A percentile compares a stretch with the other conserved stretches of the same genome.
These are phyloP conservation scores for Drosophila bifasciata DNA, from an alignment of 1,140 invertebrate genomes.

Conservation along the genomic window DNA sequence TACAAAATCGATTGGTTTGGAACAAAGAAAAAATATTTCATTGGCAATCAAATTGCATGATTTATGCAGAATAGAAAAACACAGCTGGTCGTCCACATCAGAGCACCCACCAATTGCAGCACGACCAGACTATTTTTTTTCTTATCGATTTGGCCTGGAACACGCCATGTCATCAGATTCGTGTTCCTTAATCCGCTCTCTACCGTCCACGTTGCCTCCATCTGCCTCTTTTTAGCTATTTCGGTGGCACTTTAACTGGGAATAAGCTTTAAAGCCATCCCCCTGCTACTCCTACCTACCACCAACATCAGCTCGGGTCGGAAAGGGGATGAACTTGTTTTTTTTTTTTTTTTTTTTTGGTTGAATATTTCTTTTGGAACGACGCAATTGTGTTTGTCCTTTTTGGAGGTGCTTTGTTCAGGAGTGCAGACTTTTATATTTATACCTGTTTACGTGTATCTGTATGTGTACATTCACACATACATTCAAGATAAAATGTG, in stretches of 20 bases:
- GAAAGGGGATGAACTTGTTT: conserved; percentile 44
- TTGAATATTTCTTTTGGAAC: conserved; percentile 59
- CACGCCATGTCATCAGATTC: conserved; percentile 55
- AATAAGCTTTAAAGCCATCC: conserved; percentile 48
- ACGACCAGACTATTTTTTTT: not conserved
- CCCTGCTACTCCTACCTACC: not conserved
- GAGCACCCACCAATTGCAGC: not conserved
- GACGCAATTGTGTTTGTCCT: conserved; percentile 73
- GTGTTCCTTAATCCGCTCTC: conserved; percentile 5
- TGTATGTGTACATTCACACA: conserved; percentile 4
- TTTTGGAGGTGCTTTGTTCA: conserved; percentile 25
- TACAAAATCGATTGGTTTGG: conserved; percentile 70
- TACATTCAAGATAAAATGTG: not conserved
- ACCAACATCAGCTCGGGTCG: conserved; percentile 1
- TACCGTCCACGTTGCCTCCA: not conserved
- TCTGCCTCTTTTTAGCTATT: conserved; percentile 17
- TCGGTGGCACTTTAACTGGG: conserved; percentile 37
- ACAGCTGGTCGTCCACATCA: conserved; percentile 18
- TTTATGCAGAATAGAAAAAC: conserved; percentile 59
- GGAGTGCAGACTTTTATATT: conserved; percentile 60
- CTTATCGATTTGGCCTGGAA: conserved; percentile 63
- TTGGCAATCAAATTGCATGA: conserved; percentile 65
- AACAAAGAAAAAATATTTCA: conserved; percentile 52
- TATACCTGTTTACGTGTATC: conserved; percentile 25
- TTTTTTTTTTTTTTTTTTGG: conserved; percentile 46